Evolutionary conservation across 1,140 invertebrate species (phyloP).

Genomic region (Parasteatoda tepidariorum): DNA sequence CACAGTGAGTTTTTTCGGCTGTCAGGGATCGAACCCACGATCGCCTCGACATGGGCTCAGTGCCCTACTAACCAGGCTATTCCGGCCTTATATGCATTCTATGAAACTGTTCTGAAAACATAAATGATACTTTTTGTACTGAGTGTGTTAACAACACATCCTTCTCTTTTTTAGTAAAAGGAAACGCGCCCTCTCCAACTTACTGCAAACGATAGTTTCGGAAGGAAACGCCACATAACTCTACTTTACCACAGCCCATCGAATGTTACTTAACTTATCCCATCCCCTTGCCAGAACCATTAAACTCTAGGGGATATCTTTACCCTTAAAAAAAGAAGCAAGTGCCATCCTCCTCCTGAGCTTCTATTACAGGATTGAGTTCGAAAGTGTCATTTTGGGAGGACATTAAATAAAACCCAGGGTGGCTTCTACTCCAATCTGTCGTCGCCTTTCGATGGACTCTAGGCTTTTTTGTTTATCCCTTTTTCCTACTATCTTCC

Average conservation of each 20-base stretch:
- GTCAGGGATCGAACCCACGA: too few species aligned
- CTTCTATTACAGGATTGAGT: conserved; percentile 58
- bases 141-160: too few species aligned
- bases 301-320: conserved; percentile 37
- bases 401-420: conserved; percentile 44
- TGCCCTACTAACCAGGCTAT: too few species aligned
- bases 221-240: conserved; percentile 35
- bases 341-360: conserved; percentile 25
- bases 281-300: conserved; percentile 28
- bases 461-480: not conserved
- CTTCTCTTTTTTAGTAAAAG: too few species aligned
- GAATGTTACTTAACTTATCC: conserved; percentile 44
- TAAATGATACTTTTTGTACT: too few species aligned
- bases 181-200: not conserved
- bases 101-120: too few species aligned
- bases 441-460: conserved; percentile 40
- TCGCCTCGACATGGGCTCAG: too few species aligned
- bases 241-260: conserved; percentile 19
- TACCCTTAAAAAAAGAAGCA: conserved; percentile 19
- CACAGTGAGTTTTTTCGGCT: too few species aligned
- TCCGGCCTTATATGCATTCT: too few species aligned
- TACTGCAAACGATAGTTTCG: not conserved
- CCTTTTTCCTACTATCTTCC: conserved; percentile 1
- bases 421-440: conserved; percentile 53
- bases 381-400: conserved; percentile 48